Conservation (phyloP, 2,113 vertebrate species). For the Siphamia tubifer region DNA sequence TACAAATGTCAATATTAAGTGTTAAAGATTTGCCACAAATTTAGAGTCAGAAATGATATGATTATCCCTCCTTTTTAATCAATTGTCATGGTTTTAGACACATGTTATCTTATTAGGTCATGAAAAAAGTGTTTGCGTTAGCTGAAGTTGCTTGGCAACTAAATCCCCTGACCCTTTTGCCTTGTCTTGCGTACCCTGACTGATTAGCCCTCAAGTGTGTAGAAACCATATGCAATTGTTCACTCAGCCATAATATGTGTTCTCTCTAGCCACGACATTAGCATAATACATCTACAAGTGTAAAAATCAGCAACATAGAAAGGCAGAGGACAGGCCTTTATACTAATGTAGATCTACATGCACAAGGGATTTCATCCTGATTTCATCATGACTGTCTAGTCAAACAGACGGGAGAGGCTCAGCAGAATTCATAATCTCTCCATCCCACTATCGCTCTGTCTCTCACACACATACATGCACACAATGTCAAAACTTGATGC, state of each 20-base stretch:
- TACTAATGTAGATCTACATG: slow-evolving; percentile 30
- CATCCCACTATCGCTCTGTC: neutral
- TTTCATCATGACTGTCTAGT: slow-evolving; percentile 60
- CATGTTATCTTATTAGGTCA: neutral
- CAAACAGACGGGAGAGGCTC: slow-evolving; percentile 49
- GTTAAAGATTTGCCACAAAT: too few species aligned
- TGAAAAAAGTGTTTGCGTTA: slow-evolving; percentile 17
- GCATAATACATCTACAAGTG: slow-evolving; percentile 4
- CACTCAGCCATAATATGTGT: slow-evolving; percentile 15
- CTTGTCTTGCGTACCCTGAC: slow-evolving; percentile 32
- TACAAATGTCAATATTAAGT: too few species aligned
- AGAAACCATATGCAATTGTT: slow-evolving; percentile 43
- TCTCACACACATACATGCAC: neutral
- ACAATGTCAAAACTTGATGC: slow-evolving; percentile 19
- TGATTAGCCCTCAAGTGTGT: slow-evolving; percentile 58
- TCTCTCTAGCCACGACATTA: slow-evolving; percentile 1
- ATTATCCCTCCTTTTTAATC: neutral
- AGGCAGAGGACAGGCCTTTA: neutral
- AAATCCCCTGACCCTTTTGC: slow-evolving; percentile 32
- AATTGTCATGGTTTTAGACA: neutral
- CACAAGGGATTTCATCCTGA: slow-evolving; percentile 58
- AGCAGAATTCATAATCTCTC: slow-evolving; percentile 48
- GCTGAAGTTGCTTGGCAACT: slow-evolving; percentile 51
- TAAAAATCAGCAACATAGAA: slow-evolving; percentile 2
- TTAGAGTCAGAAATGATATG: neutral